Base-by-base conservation (phyloP, 92 coral and sea anemone species). In the Epizoanthus rinbou region DNA sequence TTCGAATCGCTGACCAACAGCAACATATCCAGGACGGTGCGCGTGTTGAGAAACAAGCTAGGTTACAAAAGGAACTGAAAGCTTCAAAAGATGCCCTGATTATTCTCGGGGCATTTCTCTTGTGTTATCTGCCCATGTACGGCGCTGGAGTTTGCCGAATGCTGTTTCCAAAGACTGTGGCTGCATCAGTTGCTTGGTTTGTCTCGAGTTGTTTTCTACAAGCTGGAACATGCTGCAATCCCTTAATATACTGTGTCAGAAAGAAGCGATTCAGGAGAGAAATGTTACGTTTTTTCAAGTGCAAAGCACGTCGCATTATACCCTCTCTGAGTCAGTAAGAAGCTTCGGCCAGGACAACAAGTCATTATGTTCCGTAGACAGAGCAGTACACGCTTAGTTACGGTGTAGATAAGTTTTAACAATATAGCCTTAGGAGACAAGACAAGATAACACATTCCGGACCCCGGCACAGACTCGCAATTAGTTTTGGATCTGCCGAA, bases 201-300 rank as follows among this genome's bases (percentile, higher is more conserved):
- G 6, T 71, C 10, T n/a, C 75, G 4, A n/a, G 16, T 5, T 71
- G 57, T 11, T 43, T 71, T n/a, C 17, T 71, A 6, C 57, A 41
- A 28, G 75, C 75, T 45, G 75, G 75, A 10, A 3, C 19, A 8
- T 41, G 56, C 57, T 71, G 75, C 25, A 71, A 71, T 71, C 75
- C 75, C 8, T 9, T 71, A 1, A 71, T 71, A 21, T 71, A 71
- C 75, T 18, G 75, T 45, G 33, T 18, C 16, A 23, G 75, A 24
- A 71, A 45, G 58, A 71, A 21, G 33, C 33, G 31, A 39, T 71
- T 71, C 24, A 33, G 57, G 33, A 52, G 75, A 45, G 75, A 71
- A 54, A 39, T 71, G 33, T 7, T 43, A 33, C 75, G 75, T 15
- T n/a, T 71, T 43, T 24, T 71, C 13, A 45, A 8, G 13, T 71